Evolutionary conservation across 2,113 vertebrate species (phyloP).

Genomic region (Thunnus thynnus): DNA sequence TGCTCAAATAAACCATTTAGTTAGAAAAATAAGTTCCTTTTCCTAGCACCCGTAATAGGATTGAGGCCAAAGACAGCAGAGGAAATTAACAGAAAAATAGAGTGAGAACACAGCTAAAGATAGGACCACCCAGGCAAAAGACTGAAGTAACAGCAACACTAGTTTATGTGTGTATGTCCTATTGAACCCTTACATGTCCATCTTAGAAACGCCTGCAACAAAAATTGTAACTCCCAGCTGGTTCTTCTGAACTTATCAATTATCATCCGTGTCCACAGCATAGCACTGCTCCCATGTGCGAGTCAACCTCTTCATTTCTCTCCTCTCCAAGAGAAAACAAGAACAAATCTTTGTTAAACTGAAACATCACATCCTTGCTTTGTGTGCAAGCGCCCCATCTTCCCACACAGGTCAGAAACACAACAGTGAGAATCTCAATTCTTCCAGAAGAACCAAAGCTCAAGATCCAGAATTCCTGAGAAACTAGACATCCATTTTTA

Average conservation of each 20-base stretch:
- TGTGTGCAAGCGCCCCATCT: conserved; percentile 63
- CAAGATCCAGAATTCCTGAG: conserved; percentile 20
- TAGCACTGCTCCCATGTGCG: conserved; percentile 51
- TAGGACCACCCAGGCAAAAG: conserved; percentile 66
- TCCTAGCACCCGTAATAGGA: not conserved
- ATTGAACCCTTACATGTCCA: conserved; percentile 33
- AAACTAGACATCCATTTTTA: conserved; percentile 34
- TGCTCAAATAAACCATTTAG: conserved; percentile 20
- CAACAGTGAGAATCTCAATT: conserved; percentile 61
- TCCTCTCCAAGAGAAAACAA: conserved; percentile 70
- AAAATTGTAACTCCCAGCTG: conserved; percentile 38
- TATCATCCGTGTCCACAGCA: conserved; percentile 30
- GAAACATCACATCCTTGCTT: conserved; percentile 68
- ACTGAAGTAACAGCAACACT: conserved; percentile 36
- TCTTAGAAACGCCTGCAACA: conserved; percentile 44
- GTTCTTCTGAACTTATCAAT: conserved; percentile 43
- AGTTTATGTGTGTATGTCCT: conserved; percentile 35
- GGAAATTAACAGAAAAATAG: conserved; percentile 35
- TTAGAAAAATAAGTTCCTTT: conserved; percentile 1
- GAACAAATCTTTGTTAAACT: conserved; percentile 67
- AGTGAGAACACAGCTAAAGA: conserved; percentile 48
- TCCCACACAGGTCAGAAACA: conserved; percentile 78
- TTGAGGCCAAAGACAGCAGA: conserved; percentile 15
- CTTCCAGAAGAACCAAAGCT: conserved; percentile 55
- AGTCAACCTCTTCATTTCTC: conserved; percentile 64